Evolutionary conservation across 2,888 invertebrate species (phyloP).

Genomic region (Steinernema scapterisci): DNA sequence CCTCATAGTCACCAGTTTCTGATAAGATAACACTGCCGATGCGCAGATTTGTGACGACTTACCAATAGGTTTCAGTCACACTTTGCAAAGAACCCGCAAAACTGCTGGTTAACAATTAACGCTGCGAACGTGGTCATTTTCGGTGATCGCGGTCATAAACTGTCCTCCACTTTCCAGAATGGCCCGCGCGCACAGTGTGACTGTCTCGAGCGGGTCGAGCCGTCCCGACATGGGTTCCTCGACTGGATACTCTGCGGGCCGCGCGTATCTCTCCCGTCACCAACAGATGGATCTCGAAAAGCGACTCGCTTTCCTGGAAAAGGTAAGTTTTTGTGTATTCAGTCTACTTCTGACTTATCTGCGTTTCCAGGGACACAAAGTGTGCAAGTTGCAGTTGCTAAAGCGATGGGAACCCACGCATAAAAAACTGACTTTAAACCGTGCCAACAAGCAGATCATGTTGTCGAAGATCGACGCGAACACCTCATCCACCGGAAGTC

Average conservation of each 20-base stretch:
- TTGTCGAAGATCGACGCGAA: constrained; percentile 43
- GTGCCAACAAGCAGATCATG: constrained; percentile 58
- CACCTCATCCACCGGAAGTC: constrained; percentile 6
- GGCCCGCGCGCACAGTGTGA: neutral
- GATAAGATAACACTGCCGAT: constrained; percentile 24
- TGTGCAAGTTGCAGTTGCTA: constrained; percentile 58
- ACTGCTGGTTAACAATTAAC: neutral
- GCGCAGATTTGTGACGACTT: constrained; percentile 30
- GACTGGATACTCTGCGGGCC: neutral
- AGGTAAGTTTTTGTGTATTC: neutral
- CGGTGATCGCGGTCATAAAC: neutral
- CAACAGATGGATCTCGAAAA: constrained; percentile 22
- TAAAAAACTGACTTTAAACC: constrained; percentile 54
- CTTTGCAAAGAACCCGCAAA: constrained; percentile 14
- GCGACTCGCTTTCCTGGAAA: neutral
- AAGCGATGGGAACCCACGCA: constrained; percentile 65
- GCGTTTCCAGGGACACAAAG: constrained; percentile 40
- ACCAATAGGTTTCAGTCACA: constrained; percentile 30
- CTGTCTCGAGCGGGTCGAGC: neutral
- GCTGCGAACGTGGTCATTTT: neutral
- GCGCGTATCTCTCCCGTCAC: neutral
- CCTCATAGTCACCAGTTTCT: constrained; percentile 30
- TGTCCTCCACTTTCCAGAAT: neutral
- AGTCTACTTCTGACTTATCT: neutral
- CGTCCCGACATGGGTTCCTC: neutral